Evolutionary conservation across 2,113 vertebrate species (phyloP).

Genomic region (Fukomys damarensis): DNA sequence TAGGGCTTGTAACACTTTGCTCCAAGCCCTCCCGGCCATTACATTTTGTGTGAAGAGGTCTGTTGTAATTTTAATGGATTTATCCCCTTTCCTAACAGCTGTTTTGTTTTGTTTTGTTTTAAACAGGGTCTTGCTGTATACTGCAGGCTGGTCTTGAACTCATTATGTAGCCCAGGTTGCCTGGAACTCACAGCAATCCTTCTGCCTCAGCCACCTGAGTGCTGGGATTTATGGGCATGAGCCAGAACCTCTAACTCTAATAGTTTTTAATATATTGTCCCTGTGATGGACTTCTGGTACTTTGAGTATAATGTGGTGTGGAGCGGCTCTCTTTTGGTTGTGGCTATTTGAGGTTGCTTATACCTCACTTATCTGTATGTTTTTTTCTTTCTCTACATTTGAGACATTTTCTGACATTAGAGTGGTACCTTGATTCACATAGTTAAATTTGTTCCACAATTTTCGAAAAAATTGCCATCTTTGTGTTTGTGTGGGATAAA

Average conservation of each 20-base stretch:
- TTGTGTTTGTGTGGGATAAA: no score
- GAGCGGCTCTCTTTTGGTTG: no score
- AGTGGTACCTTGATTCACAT: neutral
- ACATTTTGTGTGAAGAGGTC: neutral
- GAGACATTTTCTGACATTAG: neutral
- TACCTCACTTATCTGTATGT: neutral
- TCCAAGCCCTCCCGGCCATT: neutral
- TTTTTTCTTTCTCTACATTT: neutral
- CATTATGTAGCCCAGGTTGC: no score
- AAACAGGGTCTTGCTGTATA: neutral
- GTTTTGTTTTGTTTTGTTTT: neutral
- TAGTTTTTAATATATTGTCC: no score
- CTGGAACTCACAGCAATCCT: no score
- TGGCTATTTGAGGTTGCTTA: neutral
- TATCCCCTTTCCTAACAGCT: neutral
- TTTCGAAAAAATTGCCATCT: no score
- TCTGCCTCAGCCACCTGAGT: no score
- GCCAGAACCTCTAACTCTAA: no score
- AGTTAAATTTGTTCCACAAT: neutral
- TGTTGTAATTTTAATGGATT: neutral
- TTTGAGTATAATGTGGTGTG: no score
- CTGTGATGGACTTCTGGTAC: no score
- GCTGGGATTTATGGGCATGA: no score
- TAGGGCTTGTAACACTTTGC: neutral
- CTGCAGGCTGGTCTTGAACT: no score